Evolutionary conservation across 2,888 invertebrate species (phyloP), one percentile per base, ranked within the genome.

Genomic region (Idaea aversata): DNA sequence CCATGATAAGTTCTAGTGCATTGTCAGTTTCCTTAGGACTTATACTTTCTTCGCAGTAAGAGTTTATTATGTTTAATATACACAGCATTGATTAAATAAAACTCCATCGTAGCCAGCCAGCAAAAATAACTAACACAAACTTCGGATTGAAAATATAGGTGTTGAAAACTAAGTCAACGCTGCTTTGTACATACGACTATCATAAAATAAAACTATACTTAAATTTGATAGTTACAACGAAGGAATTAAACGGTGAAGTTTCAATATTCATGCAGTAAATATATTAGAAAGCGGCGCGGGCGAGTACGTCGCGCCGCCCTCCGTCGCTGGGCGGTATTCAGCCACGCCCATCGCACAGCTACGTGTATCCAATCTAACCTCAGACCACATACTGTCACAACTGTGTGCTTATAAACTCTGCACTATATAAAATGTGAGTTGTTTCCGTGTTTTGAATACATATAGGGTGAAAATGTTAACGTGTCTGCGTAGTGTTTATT

Each of bases 341-440:
- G 88, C 85, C 90, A 91, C 91, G 91, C 91, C 91, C 90, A 88
- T 84, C 79, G 80, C 79, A 72, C 80, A 47, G 75, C 71, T 65
- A 63, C 68, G 63, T 64, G 69, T 72, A 68, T 70, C 70, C 72
- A 70, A 67, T 68, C 71, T 69, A 63, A 59, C 59, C 65, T 47
- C 59, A 65, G 36, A 64, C 67, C 69, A 73, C 67, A 72, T 72
- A 72, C 69, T 65, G 65, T 34, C 25, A 36, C 34, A 61, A 61
- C 60, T 34, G 34, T 34, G 38, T 63, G 60, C 59, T 63, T 66
- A 71, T 69, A 67, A 67, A 69, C 69, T 65, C 61, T 61, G 25
- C 66, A 73, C 73, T 78, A 78, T 72, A 80, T 78, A 71, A 78
- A 75, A 71, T 67, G 68, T 66, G 61, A 61, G 57, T 62, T 69